phyloP scores from a whole-genome alignment of 1,140 invertebrate species.

The Muscidifurax raptorellus region DNA sequence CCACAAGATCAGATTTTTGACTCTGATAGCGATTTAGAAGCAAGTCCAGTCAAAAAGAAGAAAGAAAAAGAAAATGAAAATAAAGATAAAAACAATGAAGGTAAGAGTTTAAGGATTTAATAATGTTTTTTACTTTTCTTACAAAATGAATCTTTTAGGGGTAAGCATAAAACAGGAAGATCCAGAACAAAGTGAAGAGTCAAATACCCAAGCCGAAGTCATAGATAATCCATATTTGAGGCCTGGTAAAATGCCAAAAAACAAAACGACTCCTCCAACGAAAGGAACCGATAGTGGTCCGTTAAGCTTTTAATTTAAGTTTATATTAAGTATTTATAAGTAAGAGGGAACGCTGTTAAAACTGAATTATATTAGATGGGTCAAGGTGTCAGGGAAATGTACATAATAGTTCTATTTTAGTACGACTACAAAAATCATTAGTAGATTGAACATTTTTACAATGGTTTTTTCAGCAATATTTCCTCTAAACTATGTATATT shows the following conservation, averaged over 20 bases:
- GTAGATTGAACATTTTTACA: background rate
- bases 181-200: constrained; percentile 74
- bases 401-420: too few species aligned
- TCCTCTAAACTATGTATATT: background rate
- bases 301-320: constrained; percentile 38
- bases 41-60: constrained; percentile 78
- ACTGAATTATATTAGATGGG: background rate
- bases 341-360: constrained; percentile 8
- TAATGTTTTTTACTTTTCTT: constrained; percentile 41
- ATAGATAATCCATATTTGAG: constrained; percentile 93
- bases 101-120: constrained; percentile 48
- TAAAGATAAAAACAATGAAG: constrained; percentile 63
- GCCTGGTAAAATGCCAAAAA: constrained; percentile 84
- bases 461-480: background rate
- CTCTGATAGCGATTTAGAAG: constrained; percentile 84
- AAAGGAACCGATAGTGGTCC: constrained; percentile 20
- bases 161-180: constrained; percentile 60
- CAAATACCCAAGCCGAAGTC: constrained; percentile 75
- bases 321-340: constrained; percentile 19
- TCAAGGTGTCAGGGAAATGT: background rate
- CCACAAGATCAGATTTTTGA: constrained; percentile 97
- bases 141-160: constrained; percentile 34
- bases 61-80: constrained; percentile 76
- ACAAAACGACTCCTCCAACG: constrained; percentile 59
- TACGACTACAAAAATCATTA: background rate